Evolutionary conservation across 1,140 invertebrate species (phyloP), one percentile per base, ranked within the genome.

Genomic region (Nebria ingens): DNA sequence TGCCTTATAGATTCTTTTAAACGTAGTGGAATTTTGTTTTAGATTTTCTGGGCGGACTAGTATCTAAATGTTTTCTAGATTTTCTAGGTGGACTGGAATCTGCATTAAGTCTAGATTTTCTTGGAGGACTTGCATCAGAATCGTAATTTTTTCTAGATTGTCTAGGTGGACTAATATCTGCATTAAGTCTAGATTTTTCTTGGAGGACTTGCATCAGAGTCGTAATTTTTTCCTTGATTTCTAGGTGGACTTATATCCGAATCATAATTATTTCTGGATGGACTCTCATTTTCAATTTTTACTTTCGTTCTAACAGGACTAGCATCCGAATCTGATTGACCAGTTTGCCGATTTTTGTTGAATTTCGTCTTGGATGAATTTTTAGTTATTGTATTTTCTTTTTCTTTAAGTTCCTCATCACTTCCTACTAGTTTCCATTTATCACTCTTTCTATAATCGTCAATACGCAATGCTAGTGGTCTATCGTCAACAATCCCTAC

Each of bases 401-500:
- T 54, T 54, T 56, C 62, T 57, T 49, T 68, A 65, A 19, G 59
- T 52, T 59, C 55, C 56, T 58, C 40, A 58, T 50, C 56, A 51
- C n/a, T 42, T 22, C 65, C 66, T 51, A 89, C 73, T 42, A 84
- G 77, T 73, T 83, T 85, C 89, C 89, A 92, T 65, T 84, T 82
- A 55, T 79, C 78, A 53, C 71, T 76, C 54, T 69, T 73, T 57
- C 77, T 73, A 61, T 81, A 83, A 45, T 82, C 71, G 73, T 90
- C 77, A 58, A 81, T 64, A 61, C 79, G 71, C 63, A 89, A 68
- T 61, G 85, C 80, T 21, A 80, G 78, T 13, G 84, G 86, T 61
- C 89, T 76, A 45, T 96, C 92, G 71, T 96, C 93, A 49, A 94
- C 80, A 57, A 96, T 79, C 23, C 86, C 91, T n/a, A 86, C 91